These are phyloP conservation scores for Pachymerium ferrugineum DNA, from an alignment of 2,888 invertebrate genomes.

Conservation along the genomic window DNA sequence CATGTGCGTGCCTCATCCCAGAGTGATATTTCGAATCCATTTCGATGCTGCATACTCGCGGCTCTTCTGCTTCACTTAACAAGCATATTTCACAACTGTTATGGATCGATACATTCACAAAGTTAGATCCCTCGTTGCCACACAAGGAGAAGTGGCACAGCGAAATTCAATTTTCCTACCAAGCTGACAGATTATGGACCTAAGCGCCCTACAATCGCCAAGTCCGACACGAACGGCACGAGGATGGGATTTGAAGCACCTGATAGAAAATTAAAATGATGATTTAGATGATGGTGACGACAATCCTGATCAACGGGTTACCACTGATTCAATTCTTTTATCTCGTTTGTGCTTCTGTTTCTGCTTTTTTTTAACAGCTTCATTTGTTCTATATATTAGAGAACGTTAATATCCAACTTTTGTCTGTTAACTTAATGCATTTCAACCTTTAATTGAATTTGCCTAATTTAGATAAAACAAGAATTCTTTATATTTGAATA, in stretches of 20 bases:
- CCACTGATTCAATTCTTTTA: conserved; percentile 1
- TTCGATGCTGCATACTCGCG: conserved; percentile 29
- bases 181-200: conserved; percentile 32
- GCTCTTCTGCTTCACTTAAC: conserved; percentile 34
- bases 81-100: conserved; percentile 34
- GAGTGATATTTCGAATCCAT: conserved; percentile 33
- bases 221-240: conserved; percentile 11
- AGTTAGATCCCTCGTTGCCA: conserved; percentile 31
- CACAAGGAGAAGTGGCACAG: conserved; percentile 11
- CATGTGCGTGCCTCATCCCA: conserved; percentile 27
- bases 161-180: conserved; percentile 32
- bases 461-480: too few species aligned
- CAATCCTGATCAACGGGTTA: conserved; percentile 25
- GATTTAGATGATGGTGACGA: conserved; percentile 24
- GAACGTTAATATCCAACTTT: too few species aligned
- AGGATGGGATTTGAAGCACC: conserved; percentile 23
- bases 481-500: too few species aligned
- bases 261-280: conserved; percentile 33
- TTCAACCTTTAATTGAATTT: too few species aligned
- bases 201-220: conserved; percentile 28
- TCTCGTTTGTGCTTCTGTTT: neutral
- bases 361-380: neutral
- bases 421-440: too few species aligned
- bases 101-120: conserved; percentile 33
- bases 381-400: too few species aligned